Percentiles rank a stretch among this genome's conserved stretches.
These are phyloP conservation scores for Aldabrachelys gigantea DNA, from an alignment of 2,113 vertebrate species.

Conservation along the genomic window DNA sequence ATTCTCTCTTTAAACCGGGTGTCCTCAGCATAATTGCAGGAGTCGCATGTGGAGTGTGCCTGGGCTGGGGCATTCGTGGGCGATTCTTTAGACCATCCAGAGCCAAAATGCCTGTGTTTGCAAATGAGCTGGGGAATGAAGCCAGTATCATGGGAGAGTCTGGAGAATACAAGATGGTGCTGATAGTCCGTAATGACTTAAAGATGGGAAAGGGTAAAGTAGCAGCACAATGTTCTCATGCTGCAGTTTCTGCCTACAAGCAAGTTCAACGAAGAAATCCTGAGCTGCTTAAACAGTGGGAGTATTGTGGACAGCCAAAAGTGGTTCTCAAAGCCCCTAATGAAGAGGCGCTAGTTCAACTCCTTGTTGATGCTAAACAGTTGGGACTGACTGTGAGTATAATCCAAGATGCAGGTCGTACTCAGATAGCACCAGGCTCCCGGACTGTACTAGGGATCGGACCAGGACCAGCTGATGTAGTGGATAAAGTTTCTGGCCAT, in stretches of 20 bases:
- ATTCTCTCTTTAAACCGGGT: constrained; percentile 73
- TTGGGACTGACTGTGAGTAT: constrained; percentile 90
- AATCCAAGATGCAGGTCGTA: constrained; percentile 95
- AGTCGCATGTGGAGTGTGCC: constrained; percentile 85
- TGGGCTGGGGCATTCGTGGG: constrained; percentile 89
- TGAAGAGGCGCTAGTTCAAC: constrained; percentile 85
- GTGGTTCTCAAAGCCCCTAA: constrained; percentile 93
- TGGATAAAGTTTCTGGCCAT: constrained; percentile 93
- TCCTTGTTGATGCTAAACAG: constrained; percentile 86
- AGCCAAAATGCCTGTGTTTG: background rate
- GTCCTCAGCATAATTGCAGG: constrained; percentile 81
- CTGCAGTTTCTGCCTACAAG: constrained; percentile 94
- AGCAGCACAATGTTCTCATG: constrained; percentile 94
- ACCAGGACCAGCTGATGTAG: constrained; percentile 87
- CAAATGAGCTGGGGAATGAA: constrained; percentile 43
- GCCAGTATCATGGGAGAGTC: constrained; percentile 86
- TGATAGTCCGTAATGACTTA: constrained; percentile 91
- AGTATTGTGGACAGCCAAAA: constrained; percentile 95
- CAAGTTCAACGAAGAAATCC: constrained; percentile 88
- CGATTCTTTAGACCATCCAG: constrained; percentile 37
- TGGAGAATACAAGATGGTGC: constrained; percentile 94
- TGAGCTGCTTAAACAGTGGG: constrained; percentile 91
- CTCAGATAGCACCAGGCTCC: constrained; percentile 94
- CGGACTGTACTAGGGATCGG: constrained; percentile 93
- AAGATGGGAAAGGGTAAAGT: constrained; percentile 99